Conservation (phyloP, 2,888 invertebrate genomes). For the Alitta virens region DNA sequence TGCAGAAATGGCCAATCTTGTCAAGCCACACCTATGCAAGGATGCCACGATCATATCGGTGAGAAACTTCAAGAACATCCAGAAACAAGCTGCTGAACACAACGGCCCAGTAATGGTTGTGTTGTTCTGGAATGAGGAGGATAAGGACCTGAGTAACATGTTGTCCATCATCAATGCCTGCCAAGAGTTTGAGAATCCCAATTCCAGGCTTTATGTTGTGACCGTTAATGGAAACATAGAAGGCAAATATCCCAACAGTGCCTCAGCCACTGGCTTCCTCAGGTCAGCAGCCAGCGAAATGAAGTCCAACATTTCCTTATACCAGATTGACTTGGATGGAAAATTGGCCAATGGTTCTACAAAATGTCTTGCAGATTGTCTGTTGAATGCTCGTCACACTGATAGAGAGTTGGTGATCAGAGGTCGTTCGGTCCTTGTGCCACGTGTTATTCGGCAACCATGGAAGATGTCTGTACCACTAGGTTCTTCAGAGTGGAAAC, state of each 20-base stretch:
- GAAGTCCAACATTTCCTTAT: slow-evolving; percentile 1
- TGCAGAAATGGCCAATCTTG: not conserved
- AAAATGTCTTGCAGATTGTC: not conserved
- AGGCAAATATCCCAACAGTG: not conserved
- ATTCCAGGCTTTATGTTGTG: not conserved
- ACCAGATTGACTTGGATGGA: slow-evolving; percentile 1
- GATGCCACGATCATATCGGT: not conserved
- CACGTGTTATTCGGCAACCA: not conserved
- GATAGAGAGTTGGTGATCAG: not conserved
- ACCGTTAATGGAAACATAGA: not conserved
- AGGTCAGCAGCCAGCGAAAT: slow-evolving; percentile 10
- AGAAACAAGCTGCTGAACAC: not conserved
- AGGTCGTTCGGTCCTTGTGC: not conserved
- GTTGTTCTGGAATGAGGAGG: slow-evolving; percentile 7
- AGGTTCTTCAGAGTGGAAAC: not conserved
- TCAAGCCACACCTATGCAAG: not conserved
- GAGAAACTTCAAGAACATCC: not conserved
- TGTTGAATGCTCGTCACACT: not conserved
- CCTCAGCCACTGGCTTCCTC: not conserved
- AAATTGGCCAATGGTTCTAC: no score
- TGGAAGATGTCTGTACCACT: not conserved
- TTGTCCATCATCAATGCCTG: not conserved
- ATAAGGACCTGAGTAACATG: not conserved
- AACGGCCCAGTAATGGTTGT: not conserved
- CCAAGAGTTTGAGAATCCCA: not conserved